A percentile compares a stretch with the other conserved stretches of the same genome.
phyloP scores from a whole-genome alignment of 2,888 invertebrate genomes.

The Tryphoninae sp. region DNA sequence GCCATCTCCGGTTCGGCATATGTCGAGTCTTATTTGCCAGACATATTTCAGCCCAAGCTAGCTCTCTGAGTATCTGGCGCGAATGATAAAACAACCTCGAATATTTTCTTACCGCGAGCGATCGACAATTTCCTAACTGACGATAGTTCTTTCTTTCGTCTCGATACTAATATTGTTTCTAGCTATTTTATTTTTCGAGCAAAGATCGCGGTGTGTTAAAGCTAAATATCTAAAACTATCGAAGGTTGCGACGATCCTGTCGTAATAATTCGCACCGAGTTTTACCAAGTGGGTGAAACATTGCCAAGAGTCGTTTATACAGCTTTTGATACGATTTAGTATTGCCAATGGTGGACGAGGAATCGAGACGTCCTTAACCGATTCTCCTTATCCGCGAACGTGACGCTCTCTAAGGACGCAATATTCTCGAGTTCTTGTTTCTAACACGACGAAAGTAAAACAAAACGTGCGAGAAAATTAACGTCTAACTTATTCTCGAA shows the following conservation, averaged over 20 bases:
- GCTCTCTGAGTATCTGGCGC: slow-evolving; percentile 29
- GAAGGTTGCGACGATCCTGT: slow-evolving; percentile 49
- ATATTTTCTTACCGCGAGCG: slow-evolving; percentile 23
- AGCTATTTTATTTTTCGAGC: not conserved
- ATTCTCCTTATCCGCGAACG: slow-evolving; percentile 60
- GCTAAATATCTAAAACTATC: slow-evolving; percentile 27
- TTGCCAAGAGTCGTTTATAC: slow-evolving; percentile 19
- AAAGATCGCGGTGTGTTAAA: not conserved
- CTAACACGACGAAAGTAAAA: not conserved
- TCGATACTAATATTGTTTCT: slow-evolving; percentile 3
- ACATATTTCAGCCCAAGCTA: slow-evolving; percentile 1
- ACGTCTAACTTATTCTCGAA: not conserved
- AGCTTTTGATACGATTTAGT: not conserved
- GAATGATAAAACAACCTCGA: slow-evolving; percentile 30
- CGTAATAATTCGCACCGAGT: slow-evolving; percentile 48
- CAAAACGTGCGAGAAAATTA: not conserved
- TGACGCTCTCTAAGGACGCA: slow-evolving; percentile 27
- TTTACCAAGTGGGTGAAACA: slow-evolving; percentile 21
- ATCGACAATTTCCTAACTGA: slow-evolving; percentile 50
- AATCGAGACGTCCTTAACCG: slow-evolving; percentile 46
- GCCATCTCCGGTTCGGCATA: not conserved
- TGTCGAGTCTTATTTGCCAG: slow-evolving; percentile 1
- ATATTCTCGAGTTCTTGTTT: not conserved
- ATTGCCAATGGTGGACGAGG: slow-evolving; percentile 25
- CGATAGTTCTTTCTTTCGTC: slow-evolving; percentile 36